phyloP scores from a whole-genome alignment of 2,113 vertebrate species.

The Vicugna pacos region DNA sequence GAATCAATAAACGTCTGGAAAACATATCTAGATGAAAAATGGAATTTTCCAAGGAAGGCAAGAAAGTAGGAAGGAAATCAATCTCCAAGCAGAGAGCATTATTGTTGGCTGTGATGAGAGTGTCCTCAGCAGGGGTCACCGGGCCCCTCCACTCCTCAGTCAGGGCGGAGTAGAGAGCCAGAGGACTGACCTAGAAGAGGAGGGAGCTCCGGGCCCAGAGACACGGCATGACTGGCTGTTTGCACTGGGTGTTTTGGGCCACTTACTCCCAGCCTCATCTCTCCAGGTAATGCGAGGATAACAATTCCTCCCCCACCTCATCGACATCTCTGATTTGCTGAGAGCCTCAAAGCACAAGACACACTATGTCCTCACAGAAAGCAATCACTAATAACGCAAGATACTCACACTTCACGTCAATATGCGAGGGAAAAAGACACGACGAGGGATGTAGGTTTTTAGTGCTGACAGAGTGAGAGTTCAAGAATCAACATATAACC shows the following conservation, averaged over 20 bases:
- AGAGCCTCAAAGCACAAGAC: neutral
- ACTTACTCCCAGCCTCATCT: neutral
- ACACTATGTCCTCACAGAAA: neutral
- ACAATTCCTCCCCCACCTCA: neutral
- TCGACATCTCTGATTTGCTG: neutral
- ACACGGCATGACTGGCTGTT: neutral
- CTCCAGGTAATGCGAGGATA: neutral
- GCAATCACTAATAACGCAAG: neutral
- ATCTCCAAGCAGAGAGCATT: neutral
- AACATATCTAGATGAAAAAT: conserved; percentile 14
- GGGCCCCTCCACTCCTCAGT: neutral
- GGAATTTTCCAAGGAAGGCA: conserved; percentile 42
- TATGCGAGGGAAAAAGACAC: neutral
- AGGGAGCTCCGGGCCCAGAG: neutral
- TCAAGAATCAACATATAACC: neutral
- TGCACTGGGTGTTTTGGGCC: neutral
- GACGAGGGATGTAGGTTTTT: neutral
- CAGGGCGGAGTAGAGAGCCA: neutral
- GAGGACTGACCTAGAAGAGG: neutral
- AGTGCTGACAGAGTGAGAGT: neutral
- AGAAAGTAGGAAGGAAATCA: neutral
- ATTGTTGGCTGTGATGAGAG: neutral
- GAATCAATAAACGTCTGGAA: neutral
- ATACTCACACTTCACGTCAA: neutral
- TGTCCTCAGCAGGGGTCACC: neutral